phyloP scores from a whole-genome alignment of 2,113 vertebrate species.

The Fulmarus glacialis region DNA sequence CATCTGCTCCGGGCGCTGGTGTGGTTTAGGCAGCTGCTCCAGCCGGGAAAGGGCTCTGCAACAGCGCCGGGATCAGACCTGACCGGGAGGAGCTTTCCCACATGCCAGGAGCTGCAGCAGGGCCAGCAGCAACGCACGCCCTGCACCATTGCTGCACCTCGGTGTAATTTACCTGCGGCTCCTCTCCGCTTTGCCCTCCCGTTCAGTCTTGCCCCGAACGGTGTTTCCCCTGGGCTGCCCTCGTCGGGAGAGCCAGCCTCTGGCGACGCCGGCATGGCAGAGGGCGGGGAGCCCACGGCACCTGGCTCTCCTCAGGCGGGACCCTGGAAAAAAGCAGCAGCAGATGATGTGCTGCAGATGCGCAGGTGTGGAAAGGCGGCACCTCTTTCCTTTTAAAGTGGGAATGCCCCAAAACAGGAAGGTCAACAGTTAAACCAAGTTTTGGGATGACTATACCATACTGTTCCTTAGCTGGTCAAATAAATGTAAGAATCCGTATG shows the following conservation, averaged over 20 bases:
- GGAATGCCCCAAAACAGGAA: background rate
- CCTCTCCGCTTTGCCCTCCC: background rate
- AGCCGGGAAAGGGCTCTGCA: background rate
- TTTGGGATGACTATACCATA: background rate
- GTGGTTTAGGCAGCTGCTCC: background rate
- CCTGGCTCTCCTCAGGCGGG: background rate
- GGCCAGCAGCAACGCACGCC: background rate
- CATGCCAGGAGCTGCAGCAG: background rate
- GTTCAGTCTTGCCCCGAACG: fast-evolving
- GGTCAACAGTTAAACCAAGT: background rate
- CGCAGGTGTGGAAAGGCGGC: fast-evolving
- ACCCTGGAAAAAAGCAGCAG: background rate
- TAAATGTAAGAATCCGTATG: background rate
- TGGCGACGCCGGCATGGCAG: fast-evolving
- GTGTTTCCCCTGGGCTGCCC: fast-evolving
- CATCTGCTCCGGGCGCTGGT: fast-evolving
- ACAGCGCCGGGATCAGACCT: background rate
- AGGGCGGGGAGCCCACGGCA: background rate
- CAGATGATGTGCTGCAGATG: background rate
- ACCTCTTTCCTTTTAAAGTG: background rate
- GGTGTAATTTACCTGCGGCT: fast-evolving
- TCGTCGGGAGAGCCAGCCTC: fast-evolving
- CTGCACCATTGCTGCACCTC: background rate
- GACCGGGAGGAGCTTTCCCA: background rate
- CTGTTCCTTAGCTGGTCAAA: background rate